phyloP scores from a whole-genome alignment of 2,797 vertebrate genomes.

The Anguilla pacifica region DNA sequence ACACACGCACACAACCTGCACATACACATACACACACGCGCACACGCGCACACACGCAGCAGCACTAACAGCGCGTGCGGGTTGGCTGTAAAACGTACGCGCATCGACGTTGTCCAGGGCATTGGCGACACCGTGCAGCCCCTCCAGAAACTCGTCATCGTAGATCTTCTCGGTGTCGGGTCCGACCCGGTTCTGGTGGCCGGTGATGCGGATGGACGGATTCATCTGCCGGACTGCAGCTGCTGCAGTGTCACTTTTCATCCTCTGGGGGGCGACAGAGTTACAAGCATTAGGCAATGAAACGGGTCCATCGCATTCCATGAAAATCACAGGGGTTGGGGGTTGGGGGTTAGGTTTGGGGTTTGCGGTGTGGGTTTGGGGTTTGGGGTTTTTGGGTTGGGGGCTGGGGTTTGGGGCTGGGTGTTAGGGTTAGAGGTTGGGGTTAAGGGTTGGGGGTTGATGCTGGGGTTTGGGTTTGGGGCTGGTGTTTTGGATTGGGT shows the following conservation, averaged over 20 bases:
- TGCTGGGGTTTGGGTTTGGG: too few species aligned
- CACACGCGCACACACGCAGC: background rate
- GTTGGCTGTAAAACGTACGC: slow-evolving; percentile 71
- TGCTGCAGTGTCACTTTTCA: slow-evolving; percentile 93
- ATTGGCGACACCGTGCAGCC: slow-evolving; percentile 88
- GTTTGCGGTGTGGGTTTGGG: too few species aligned
- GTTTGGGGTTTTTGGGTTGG: too few species aligned
- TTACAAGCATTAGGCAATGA: background rate
- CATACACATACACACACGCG: background rate
- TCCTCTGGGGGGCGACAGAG: slow-evolving; percentile 75
- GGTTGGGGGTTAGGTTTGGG: too few species aligned
- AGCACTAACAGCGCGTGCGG: too few species aligned
- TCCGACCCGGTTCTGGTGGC: slow-evolving; percentile 92
- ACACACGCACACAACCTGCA: background rate
- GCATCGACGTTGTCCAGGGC: slow-evolving; percentile 95
- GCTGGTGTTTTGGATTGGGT: too few species aligned
- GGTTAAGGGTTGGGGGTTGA: too few species aligned
- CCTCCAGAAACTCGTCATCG: slow-evolving; percentile 94
- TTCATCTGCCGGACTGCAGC: slow-evolving; percentile 93
- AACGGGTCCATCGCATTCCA: background rate
- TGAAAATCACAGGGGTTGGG: background rate
- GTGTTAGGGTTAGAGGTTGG: too few species aligned
- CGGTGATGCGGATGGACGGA: slow-evolving; percentile 81
- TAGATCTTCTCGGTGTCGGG: slow-evolving; percentile 91
- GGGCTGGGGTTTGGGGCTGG: too few species aligned